phyloP scores from a whole-genome alignment of 2,797 vertebrate species.

The Coregonus ussuriensis region DNA sequence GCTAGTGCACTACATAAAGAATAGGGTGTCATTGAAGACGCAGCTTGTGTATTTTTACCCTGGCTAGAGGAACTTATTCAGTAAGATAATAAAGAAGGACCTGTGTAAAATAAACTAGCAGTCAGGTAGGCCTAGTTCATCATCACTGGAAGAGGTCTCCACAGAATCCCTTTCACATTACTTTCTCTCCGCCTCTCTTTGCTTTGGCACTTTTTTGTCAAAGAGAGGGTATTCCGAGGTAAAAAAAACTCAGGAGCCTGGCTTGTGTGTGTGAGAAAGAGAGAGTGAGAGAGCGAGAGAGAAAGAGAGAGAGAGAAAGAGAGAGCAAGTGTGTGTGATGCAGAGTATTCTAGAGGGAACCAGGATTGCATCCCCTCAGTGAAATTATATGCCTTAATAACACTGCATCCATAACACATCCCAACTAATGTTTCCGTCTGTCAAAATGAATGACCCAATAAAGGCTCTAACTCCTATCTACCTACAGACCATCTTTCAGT shows the following conservation, averaged over 20 bases:
- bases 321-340: not conserved
- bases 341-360: not conserved
- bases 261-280: constrained; percentile 7
- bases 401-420: constrained; percentile 16
- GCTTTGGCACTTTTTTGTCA: constrained; percentile 24
- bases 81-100: not conserved
- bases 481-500: constrained; percentile 17
- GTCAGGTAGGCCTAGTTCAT: constrained; percentile 15
- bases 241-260: constrained; percentile 25
- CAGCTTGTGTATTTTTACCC: not conserved
- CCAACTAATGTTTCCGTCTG: constrained; percentile 11
- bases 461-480: constrained; percentile 14
- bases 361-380: not conserved
- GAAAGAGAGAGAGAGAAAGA: not conserved
- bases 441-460: constrained; percentile 15
- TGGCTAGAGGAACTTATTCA: not conserved
- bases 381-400: constrained; percentile 10
- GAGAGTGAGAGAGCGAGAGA: constrained; percentile 4
- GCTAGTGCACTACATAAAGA: not conserved
- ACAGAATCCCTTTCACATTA: constrained; percentile 10
- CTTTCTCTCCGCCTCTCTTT: constrained; percentile 25
- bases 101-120: constrained; percentile 2
- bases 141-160: constrained; percentile 6
- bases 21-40: not conserved
- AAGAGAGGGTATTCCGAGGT: constrained; percentile 21